Percentiles rank a stretch among this genome's conserved stretches.
These are phyloP conservation scores for Platysteira castanea DNA, from an alignment of 2,113 vertebrate genomes.

Conservation along the genomic window DNA sequence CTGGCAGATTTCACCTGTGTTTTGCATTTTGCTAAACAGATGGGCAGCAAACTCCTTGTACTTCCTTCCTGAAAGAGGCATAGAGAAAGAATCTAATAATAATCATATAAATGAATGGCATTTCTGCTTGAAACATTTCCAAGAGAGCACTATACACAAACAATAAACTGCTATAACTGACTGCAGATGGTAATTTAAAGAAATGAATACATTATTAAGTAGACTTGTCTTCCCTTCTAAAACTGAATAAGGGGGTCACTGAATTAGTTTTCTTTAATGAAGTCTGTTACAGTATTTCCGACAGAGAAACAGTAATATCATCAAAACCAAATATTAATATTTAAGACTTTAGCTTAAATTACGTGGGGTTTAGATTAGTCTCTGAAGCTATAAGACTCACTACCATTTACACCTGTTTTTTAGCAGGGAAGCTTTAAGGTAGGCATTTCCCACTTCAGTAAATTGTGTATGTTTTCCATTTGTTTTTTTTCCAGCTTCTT, in stretches of 20 bases:
- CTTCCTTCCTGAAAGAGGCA: neutral
- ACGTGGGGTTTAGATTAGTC: neutral
- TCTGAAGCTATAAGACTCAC: neutral
- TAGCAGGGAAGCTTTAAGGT: neutral
- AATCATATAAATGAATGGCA: neutral
- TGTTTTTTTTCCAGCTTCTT: neutral
- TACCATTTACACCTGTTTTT: neutral
- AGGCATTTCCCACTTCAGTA: neutral
- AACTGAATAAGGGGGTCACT: neutral
- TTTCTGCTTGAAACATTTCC: neutral
- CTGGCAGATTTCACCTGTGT: neutral
- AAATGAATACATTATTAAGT: neutral
- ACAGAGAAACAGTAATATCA: neutral
- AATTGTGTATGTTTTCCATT: neutral
- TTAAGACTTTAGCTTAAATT: neutral
- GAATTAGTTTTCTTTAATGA: constrained; percentile 8
- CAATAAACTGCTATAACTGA: neutral
- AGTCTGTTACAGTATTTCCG: neutral
- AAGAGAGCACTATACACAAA: neutral
- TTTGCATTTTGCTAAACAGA: neutral
- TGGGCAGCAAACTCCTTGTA: neutral
- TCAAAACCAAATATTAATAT: neutral
- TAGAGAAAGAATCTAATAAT: neutral
- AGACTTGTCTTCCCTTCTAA: neutral
- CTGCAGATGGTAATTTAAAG: neutral